phyloP scores from a whole-genome alignment of 2,888 invertebrate species.

The Sabellastarte sp. region DNA sequence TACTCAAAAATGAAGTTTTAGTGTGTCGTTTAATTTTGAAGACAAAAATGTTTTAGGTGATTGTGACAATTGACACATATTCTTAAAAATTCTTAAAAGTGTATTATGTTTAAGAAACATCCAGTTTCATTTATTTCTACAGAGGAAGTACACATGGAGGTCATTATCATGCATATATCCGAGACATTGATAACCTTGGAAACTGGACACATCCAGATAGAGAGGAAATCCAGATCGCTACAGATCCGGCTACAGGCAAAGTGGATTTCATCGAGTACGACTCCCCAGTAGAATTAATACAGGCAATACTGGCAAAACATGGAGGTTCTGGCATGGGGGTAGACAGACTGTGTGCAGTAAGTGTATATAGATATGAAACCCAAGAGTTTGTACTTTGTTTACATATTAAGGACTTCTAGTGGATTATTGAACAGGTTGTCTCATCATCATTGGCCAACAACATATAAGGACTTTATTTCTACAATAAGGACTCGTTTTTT shows the following conservation, averaged over 20 bases:
- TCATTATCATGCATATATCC: conserved; percentile 59
- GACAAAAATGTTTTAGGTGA: too few species aligned
- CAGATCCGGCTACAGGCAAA: conserved; percentile 35
- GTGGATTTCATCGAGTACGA: conserved; percentile 41
- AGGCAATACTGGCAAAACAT: conserved; percentile 35
- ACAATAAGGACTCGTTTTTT: too few species aligned
- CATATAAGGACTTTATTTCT: too few species aligned
- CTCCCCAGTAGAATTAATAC: conserved; percentile 47
- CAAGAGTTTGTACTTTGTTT: background rate
- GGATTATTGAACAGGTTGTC: too few species aligned
- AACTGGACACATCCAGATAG: conserved; percentile 52
- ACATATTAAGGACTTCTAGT: too few species aligned
- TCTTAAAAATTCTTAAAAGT: too few species aligned
- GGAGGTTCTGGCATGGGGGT: conserved; percentile 35
- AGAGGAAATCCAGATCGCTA: conserved; percentile 35
- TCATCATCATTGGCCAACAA: too few species aligned
- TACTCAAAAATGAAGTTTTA: too few species aligned
- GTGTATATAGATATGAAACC: conserved; percentile 15
- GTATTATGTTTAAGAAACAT: too few species aligned
- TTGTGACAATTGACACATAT: too few species aligned
- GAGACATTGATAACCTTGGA: conserved; percentile 56
- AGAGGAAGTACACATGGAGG: conserved; percentile 59
- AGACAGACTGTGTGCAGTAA: conserved; percentile 46
- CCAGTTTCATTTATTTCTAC: too few species aligned
- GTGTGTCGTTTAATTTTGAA: too few species aligned